These are phyloP conservation scores for Camponotus floridanus DNA, from an alignment of 1,140 invertebrate species.

Conservation along the genomic window DNA sequence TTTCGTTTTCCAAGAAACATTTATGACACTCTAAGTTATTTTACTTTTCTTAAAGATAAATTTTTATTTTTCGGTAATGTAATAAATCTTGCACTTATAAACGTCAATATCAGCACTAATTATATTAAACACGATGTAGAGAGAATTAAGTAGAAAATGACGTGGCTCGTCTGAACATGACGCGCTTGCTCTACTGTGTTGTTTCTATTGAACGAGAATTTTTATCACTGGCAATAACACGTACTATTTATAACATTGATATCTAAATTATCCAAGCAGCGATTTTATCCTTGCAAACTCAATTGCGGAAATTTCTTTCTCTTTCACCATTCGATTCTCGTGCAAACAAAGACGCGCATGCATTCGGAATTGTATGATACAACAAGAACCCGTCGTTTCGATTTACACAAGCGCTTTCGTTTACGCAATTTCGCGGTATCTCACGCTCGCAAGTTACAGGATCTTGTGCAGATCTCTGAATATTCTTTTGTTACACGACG, in stretches of 20 bases:
- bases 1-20: too few relatives aligned
- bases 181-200: background rate
- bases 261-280: constrained; percentile 2
- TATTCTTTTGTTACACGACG: constrained; percentile 8
- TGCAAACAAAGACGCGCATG: constrained; percentile 1
- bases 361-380: background rate
- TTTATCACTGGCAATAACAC: background rate
- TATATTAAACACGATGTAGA: background rate
- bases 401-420: constrained; percentile 29
- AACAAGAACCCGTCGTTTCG: constrained; percentile 4
- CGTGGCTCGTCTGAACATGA: background rate
- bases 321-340: background rate
- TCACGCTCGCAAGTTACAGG: background rate
- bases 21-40: too few relatives aligned
- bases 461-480: background rate
- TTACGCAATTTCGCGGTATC: constrained; percentile 21
- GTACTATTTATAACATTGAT: background rate
- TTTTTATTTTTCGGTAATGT: too few relatives aligned
- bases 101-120: background rate
- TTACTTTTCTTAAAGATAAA: too few relatives aligned
- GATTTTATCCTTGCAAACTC: background rate
- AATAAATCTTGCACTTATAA: background rate
- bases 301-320: background rate
- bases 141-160: background rate
- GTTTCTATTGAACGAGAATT: background rate